A percentile compares a stretch with the other conserved stretches of the same genome.
These are phyloP conservation scores for Silurus lanzhouensis DNA, from an alignment of 2,797 vertebrate species.

Conservation along the genomic window DNA sequence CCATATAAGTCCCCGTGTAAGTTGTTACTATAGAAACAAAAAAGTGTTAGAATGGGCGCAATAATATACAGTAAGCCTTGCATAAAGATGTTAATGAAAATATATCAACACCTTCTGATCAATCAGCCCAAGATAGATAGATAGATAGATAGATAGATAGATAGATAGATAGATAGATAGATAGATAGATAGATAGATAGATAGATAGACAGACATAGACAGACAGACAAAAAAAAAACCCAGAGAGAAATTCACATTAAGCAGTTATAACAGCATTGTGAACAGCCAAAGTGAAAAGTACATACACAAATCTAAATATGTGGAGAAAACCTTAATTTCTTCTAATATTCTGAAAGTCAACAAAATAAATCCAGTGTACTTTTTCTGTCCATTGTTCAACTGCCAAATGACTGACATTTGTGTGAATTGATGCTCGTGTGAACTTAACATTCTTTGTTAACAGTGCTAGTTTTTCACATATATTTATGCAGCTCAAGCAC, in stretches of 20 bases:
- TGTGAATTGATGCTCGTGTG: background rate
- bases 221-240: no score
- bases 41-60: background rate
- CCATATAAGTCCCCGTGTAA: background rate
- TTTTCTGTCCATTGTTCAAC: background rate
- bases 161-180: no score
- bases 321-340: background rate
- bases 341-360: background rate
- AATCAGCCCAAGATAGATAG: no score
- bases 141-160: no score
- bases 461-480: conserved; percentile 21
- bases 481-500: conserved; percentile 23
- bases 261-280: no score
- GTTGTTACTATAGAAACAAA: conserved; percentile 17
- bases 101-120: background rate
- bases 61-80: background rate
- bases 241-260: no score
- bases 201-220: no score
- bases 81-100: background rate
- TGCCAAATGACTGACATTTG: background rate
- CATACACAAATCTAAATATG: background rate
- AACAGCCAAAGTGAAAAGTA: no score
- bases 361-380: conserved; percentile 16
- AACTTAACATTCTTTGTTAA: conserved; percentile 32
- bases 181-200: no score